Evolutionary conservation across 2,113 vertebrate genomes (phyloP).

Genomic region (Sinosuthora webbiana): DNA sequence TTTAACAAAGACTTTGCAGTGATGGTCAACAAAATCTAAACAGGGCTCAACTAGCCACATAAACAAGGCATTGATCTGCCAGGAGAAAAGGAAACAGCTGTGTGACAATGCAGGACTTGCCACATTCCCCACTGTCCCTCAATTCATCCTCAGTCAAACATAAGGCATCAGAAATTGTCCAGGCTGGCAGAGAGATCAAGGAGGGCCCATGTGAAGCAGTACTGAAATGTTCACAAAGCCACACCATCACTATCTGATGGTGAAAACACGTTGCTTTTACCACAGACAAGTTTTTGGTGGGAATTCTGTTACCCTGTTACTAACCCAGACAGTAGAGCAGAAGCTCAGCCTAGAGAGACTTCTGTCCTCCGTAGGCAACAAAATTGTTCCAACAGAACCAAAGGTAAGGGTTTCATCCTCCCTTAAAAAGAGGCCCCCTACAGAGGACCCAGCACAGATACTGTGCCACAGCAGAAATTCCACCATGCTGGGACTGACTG

Average conservation of each 20-base stretch:
- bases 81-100: constrained; percentile 14
- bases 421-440: neutral
- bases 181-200: neutral
- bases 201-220: neutral
- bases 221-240: neutral
- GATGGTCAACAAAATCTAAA: constrained; percentile 80
- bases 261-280: neutral
- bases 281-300: neutral
- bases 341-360: neutral
- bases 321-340: neutral
- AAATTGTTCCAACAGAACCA: neutral
- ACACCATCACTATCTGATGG: neutral
- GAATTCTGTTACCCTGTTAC: neutral
- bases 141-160: neutral
- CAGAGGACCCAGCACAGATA: neutral
- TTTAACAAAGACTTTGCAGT: constrained; percentile 82
- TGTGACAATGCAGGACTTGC: neutral
- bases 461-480: neutral
- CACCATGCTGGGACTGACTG: neutral
- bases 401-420: neutral
- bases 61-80: constrained; percentile 84
- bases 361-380: neutral
- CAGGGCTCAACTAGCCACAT: constrained; percentile 88
- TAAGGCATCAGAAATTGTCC: neutral
- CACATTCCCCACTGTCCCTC: neutral